Evolutionary conservation across 2,113 vertebrate genomes (phyloP).

Genomic region (Shinisaurus crocodilurus): DNA sequence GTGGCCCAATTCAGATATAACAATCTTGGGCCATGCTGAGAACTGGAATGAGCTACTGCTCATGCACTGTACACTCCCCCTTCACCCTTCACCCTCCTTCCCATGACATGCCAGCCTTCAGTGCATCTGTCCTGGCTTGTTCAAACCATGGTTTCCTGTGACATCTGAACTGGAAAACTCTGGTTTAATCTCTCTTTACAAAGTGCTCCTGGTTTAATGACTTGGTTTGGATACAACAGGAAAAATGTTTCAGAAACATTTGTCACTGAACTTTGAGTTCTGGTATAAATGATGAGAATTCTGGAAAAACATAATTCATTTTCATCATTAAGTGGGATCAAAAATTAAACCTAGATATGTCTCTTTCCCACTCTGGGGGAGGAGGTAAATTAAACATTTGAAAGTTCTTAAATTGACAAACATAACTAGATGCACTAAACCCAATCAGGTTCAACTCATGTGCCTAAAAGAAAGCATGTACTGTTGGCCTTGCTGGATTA

Average conservation of each 20-base stretch:
- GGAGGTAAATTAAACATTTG: not conserved
- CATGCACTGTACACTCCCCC: not conserved
- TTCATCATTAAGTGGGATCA: not conserved
- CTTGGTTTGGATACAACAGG: not conserved
- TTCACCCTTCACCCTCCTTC: not conserved
- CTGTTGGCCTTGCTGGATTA: not conserved
- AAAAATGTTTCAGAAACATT: not conserved
- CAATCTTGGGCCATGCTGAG: not conserved
- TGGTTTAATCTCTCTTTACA: not conserved
- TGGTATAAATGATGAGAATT: not conserved
- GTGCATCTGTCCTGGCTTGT: not conserved
- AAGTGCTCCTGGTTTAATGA: not conserved
- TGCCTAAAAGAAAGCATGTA: not conserved
- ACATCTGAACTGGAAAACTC: not conserved
- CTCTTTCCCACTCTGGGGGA: not conserved
- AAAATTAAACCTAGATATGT: slow-evolving; percentile 1
- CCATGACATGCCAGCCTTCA: not conserved
- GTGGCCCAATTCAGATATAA: not conserved
- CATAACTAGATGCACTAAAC: not conserved
- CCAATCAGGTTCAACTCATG: not conserved
- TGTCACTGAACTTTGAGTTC: not conserved
- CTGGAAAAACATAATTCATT: not conserved
- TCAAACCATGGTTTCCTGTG: not conserved
- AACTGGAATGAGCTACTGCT: no score
- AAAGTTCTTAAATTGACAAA: not conserved